Evolutionary conservation across 2,113 vertebrate genomes (phyloP).

Genomic region (Oreotrochilus melanogaster): DNA sequence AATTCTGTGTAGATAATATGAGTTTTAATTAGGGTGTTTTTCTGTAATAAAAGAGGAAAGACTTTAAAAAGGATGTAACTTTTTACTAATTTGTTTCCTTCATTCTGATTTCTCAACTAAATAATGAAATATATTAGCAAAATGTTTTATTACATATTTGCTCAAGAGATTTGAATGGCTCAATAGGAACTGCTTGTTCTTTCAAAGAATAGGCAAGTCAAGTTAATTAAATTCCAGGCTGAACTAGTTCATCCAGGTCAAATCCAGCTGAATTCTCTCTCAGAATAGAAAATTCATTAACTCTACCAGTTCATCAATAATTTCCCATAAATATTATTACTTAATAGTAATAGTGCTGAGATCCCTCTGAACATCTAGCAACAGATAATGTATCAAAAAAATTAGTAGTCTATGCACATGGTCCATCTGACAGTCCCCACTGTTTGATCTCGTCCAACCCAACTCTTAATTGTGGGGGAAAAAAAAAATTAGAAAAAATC

Average conservation of each 20-base stretch:
- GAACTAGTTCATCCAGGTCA: not conserved
- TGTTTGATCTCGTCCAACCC: not conserved
- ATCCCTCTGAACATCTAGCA: not conserved
- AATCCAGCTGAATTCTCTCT: not conserved
- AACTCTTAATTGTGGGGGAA: not conserved
- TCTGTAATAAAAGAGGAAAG: not conserved
- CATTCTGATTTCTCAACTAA: conserved; percentile 50
- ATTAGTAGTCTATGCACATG: not conserved
- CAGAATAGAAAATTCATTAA: not conserved
- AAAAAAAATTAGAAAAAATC: not conserved
- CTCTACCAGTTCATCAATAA: not conserved
- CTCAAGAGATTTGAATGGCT: not conserved
- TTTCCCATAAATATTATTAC: not conserved
- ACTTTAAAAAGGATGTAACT: not conserved
- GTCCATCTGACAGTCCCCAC: not conserved
- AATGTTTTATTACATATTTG: not conserved
- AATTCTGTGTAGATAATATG: conserved; percentile 43
- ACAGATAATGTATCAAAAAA: not conserved
- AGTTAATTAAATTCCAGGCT: conserved; percentile 10
- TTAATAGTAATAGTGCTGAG: not conserved
- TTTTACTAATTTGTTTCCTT: conserved; percentile 59
- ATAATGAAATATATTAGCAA: conserved; percentile 30
- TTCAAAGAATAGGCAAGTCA: conserved; percentile 6
- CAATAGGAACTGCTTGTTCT: not conserved
- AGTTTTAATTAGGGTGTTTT: conserved; percentile 45